phyloP scores from a whole-genome alignment of 2,113 vertebrate genomes.

The Emydocephalus ijimae region DNA sequence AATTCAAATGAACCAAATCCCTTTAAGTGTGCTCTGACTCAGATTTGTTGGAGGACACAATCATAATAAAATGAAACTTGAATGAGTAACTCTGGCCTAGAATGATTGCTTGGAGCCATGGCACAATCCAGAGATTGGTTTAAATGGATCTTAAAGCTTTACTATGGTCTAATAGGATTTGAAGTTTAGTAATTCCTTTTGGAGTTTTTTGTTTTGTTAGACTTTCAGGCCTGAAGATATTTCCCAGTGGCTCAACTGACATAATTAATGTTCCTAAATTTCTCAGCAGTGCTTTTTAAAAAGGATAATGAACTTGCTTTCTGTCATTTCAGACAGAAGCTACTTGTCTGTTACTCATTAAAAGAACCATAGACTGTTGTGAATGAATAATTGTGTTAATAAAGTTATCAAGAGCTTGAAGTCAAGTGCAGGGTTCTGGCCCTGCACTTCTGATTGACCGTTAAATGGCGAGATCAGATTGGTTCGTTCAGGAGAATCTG shows the following conservation, averaged over 20 bases:
- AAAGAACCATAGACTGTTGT: no score
- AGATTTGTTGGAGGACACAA: background rate
- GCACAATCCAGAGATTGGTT: background rate
- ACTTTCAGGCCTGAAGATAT: constrained; percentile 26
- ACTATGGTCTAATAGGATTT: constrained; percentile 39
- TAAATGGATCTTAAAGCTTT: background rate
- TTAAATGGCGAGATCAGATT: no score
- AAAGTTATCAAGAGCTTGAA: no score
- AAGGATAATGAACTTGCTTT: constrained; percentile 42
- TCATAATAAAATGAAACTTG: background rate
- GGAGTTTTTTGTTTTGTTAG: constrained; percentile 35
- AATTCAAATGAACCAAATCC: background rate
- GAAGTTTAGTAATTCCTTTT: constrained; percentile 20
- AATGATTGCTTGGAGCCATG: background rate
- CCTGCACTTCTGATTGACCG: no score
- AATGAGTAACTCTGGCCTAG: background rate
- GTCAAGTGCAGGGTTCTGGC: no score
- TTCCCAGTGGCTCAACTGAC: constrained; percentile 50
- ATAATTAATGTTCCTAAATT: constrained; percentile 40
- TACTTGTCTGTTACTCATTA: background rate
- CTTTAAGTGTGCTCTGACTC: background rate
- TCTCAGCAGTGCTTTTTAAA: constrained; percentile 28
- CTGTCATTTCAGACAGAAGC: constrained; percentile 10
- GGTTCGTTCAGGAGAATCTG: no score
- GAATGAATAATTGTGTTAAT: no score